Evolutionary conservation across 2,888 invertebrate genomes (phyloP), one percentile per base, ranked within the genome.

Genomic region (Euplagia quadripunctaria): DNA sequence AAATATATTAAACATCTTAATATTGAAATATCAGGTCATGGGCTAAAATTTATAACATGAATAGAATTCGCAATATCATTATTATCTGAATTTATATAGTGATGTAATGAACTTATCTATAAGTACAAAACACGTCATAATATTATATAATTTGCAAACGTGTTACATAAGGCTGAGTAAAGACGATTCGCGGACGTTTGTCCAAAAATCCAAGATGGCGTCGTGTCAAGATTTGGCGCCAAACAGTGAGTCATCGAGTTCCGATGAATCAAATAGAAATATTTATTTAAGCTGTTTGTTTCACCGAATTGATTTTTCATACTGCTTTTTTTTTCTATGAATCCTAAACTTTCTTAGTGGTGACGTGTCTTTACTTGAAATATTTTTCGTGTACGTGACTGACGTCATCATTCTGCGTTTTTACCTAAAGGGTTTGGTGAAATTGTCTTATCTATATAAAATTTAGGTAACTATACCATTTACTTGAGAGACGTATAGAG

Each of bases 201-300:
- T 71, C 72, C 72, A 75, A 64, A 73, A 75, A 84, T 74, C 72
- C 58, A 85, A 85, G 64, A 85, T 84, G 84, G 84, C 80, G 20
- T 64, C 70, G 74, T 43, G 70, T 79, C 72, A 77, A 55, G 75
- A 69, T 78, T 82, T 80, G 79, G 82, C 85, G 84, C 78, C 82
- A 80, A 85, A 67, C 31, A 49, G 58, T 84, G 83, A 84, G 49
- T 85, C 83, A 84, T 75, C 66, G 31, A 63, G 71, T 76, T 73
- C 71, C 66, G 72, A 78, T 80, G 86, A 85, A 82, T 84, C 82
- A 78, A 84, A 75, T 76, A 66, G 68, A 80, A 72, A 70, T 55
- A 75, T 76, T 71, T 65, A 65, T 73, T 66, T 42, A 52, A 61
- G 65, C 58, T 67, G 65, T 69, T 61, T 73, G 68, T 61, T 80